phyloP scores from a whole-genome alignment of 2,888 invertebrate species.

The Teleogryllus oceanicus region DNA sequence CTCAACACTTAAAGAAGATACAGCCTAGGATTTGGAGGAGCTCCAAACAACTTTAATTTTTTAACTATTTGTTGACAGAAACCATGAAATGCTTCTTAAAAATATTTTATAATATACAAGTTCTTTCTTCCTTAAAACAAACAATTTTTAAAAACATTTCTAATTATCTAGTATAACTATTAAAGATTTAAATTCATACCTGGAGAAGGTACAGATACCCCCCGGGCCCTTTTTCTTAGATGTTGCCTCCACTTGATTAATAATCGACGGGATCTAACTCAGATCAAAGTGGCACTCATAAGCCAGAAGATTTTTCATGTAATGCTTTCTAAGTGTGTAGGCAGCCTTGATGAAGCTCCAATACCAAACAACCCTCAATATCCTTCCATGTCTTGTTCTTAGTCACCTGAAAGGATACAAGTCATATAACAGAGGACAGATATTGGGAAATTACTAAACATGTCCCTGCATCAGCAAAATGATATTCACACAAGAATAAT shows the following conservation, averaged over 20 bases:
- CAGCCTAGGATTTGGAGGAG: too few species aligned
- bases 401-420: constrained; percentile 69
- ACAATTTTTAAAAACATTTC: too few species aligned
- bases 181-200: constrained; percentile 50
- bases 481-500: not conserved
- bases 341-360: constrained; percentile 98
- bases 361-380: constrained; percentile 90
- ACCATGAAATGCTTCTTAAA: too few species aligned
- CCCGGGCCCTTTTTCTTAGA: constrained; percentile 80
- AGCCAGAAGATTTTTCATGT: constrained; percentile 92
- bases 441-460: too few species aligned
- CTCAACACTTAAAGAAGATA: too few species aligned
- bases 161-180: too few species aligned
- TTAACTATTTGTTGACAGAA: too few species aligned
- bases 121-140: too few species aligned
- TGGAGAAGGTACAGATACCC: constrained; percentile 79
- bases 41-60: too few species aligned
- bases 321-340: constrained; percentile 96
- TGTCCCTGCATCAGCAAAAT: not conserved
- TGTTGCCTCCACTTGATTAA: constrained; percentile 82
- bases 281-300: constrained; percentile 96
- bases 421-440: not conserved
- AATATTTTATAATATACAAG: too few species aligned
- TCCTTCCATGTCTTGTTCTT: constrained; percentile 99
- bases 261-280: constrained; percentile 93